phyloP scores from a whole-genome alignment of 30 jellyfish, hydroid and myxozoan genomes.

The Chrysaora quinquecirrha region DNA sequence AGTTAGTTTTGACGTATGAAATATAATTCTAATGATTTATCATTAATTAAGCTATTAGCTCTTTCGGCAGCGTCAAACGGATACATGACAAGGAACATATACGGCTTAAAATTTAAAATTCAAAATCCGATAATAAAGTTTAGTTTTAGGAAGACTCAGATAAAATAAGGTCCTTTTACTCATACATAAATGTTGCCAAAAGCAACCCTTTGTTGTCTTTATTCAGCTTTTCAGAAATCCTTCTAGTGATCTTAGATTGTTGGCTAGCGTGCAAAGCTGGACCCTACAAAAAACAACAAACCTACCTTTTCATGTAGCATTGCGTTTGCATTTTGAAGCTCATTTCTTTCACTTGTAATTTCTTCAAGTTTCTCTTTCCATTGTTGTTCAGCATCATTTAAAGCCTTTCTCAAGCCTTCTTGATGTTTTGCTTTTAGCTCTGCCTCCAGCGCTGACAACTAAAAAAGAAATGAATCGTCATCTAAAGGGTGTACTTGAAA shows the following conservation, averaged over 20 bases:
- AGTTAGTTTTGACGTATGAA: too few relatives aligned
- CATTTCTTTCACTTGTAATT: constrained; percentile 19
- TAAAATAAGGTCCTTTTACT: too few relatives aligned
- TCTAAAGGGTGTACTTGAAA: not conserved
- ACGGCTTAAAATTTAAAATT: too few relatives aligned
- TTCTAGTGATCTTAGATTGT: not conserved
- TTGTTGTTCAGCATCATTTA: constrained; percentile 25
- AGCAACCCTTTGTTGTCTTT: too few relatives aligned
- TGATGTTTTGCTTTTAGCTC: constrained; percentile 59
- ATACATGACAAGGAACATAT: too few relatives aligned
- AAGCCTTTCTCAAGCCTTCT: constrained; percentile 29
- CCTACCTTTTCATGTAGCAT: constrained; percentile 34
- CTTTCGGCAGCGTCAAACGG: too few relatives aligned
- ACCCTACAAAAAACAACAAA: too few relatives aligned
- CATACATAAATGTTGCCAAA: too few relatives aligned
- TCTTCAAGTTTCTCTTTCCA: constrained; percentile 62
- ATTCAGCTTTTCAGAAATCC: not conserved
- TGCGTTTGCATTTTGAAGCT: constrained; percentile 6
- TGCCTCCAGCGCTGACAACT: constrained; percentile 71
- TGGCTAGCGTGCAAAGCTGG: not conserved
- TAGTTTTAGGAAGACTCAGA: too few relatives aligned
- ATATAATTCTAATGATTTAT: too few relatives aligned
- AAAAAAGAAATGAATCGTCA: not conserved
- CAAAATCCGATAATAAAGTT: too few relatives aligned
- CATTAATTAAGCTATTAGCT: too few relatives aligned